Percentiles rank a stretch among this genome's conserved stretches.
Conservation (phyloP, 2,797 vertebrate genomes). For the Hybognathus amarus region DNA sequence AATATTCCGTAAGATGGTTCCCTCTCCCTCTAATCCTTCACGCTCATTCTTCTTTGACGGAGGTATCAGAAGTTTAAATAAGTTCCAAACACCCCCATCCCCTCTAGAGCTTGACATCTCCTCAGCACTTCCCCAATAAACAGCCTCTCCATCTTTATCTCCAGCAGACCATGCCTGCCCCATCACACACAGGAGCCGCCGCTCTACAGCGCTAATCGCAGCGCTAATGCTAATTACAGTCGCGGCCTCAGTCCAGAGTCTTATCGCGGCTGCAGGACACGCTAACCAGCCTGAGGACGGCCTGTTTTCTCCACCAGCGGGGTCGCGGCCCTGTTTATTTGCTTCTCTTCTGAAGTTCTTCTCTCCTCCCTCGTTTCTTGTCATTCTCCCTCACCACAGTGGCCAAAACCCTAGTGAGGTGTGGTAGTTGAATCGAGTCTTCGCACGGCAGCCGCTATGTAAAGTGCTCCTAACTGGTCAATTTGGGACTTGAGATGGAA, state of each 20-base stretch:
- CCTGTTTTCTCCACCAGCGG: not conserved
- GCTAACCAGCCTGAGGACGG: not conserved
- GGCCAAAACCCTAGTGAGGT: conserved; percentile 33
- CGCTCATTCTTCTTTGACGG: not conserved
- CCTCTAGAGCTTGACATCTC: conserved; percentile 22
- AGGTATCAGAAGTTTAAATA: conserved; percentile 48
- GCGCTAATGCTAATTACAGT: conserved; percentile 52
- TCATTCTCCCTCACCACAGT: not conserved
- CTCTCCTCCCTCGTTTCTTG: not conserved
- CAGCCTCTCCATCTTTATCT: conserved; percentile 48
- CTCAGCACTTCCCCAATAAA: conserved; percentile 20
- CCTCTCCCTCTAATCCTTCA: conserved; percentile 11
- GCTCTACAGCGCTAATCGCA: conserved; percentile 56
- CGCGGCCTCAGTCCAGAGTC: conserved; percentile 43
- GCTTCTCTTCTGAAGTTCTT: not conserved
- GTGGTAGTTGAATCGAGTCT: not conserved
- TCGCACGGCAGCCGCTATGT: not conserved
- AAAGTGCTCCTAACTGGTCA: not conserved
- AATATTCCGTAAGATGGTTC: not conserved
- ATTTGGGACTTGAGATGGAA: not conserved
- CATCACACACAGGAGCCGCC: conserved; percentile 21
- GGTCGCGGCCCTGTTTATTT: not conserved
- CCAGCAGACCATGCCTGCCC: conserved; percentile 53
- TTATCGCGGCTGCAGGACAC: conserved; percentile 30
- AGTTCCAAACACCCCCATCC: conserved; percentile 43